Evolutionary conservation across 2,888 invertebrate genomes (phyloP).

Genomic region (Melipona beecheii): DNA sequence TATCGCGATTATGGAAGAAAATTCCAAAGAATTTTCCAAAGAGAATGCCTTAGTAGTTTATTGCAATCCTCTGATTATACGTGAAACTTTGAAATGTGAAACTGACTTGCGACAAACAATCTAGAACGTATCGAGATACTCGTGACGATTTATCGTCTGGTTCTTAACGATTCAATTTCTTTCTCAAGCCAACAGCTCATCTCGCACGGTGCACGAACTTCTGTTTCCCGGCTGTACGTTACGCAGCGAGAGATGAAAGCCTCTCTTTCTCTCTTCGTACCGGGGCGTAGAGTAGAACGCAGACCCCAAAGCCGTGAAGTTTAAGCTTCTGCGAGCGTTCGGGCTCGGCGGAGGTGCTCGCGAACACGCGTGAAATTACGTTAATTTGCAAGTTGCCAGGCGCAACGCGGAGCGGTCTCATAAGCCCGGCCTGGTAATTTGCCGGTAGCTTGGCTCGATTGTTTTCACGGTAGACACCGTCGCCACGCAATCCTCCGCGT

Average conservation of each 20-base stretch:
- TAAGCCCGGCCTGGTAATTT: conserved; percentile 27
- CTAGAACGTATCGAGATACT: too few relatives aligned
- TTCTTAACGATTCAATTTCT: too few relatives aligned
- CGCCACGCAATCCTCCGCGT: neutral
- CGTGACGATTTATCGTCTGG: too few relatives aligned
- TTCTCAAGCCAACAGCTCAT: too few relatives aligned
- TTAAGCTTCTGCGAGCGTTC: neutral
- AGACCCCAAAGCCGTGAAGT: neutral
- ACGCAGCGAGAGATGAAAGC: neutral
- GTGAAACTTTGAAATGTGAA: too few relatives aligned
- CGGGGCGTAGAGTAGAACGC: too few relatives aligned
- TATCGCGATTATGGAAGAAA: too few relatives aligned
- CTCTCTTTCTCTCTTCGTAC: neutral
- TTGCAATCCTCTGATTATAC: too few relatives aligned
- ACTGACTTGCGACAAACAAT: too few relatives aligned
- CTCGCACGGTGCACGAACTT: conserved; percentile 28
- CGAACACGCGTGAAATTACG: conserved; percentile 43
- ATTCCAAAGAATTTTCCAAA: too few relatives aligned
- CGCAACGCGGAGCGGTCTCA: conserved; percentile 13
- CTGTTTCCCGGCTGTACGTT: neutral
- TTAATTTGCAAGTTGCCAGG: conserved; percentile 39
- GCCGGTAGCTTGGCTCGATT: conserved; percentile 17
- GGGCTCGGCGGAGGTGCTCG: neutral
- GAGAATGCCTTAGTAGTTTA: too few relatives aligned
- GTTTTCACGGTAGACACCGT: neutral